A percentile compares a stretch with the other conserved stretches of the same genome.
phyloP scores from a whole-genome alignment of 1,140 invertebrate genomes.

The Tetramorium simillimum region DNA sequence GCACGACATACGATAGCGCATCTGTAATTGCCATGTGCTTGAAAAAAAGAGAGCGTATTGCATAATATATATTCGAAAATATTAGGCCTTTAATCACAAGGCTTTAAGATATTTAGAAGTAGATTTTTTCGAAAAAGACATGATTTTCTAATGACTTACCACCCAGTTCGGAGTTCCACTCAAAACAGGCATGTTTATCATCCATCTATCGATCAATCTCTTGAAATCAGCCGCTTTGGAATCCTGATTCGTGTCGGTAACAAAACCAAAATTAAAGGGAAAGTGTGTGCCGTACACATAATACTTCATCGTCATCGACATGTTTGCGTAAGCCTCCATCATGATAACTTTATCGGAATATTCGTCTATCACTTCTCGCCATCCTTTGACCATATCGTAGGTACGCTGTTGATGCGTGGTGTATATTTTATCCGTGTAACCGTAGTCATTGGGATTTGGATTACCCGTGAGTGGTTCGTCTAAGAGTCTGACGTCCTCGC shows the following conservation, averaged over 20 bases:
- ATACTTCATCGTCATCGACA: slow-evolving; percentile 85
- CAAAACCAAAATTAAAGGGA: slow-evolving; percentile 88
- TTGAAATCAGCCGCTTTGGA: slow-evolving; percentile 82
- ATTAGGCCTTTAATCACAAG: not conserved
- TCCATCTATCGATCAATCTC: slow-evolving; percentile 83
- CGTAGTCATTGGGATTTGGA: slow-evolving; percentile 63
- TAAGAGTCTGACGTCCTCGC: slow-evolving; percentile 86
- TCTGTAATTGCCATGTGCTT: not conserved
- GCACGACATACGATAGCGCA: not conserved
- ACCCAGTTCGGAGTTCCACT: slow-evolving; percentile 85
- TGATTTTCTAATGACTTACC: slow-evolving; percentile 73
- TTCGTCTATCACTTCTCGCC: slow-evolving; percentile 88
- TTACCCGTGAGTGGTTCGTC: slow-evolving; percentile 87
- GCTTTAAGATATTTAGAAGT: not conserved
- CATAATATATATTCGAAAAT: not conserved
- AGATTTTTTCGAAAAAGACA: not conserved
- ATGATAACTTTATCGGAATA: slow-evolving; percentile 85
- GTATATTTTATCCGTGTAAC: slow-evolving; percentile 88
- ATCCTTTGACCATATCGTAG: slow-evolving; percentile 88
- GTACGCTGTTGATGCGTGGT: slow-evolving; percentile 87
- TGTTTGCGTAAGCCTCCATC: slow-evolving; percentile 85
- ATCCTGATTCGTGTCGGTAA: slow-evolving; percentile 77
- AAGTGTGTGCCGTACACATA: slow-evolving; percentile 86
- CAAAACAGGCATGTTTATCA: slow-evolving; percentile 81
- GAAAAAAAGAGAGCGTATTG: not conserved